These are phyloP conservation scores for Actinia equina DNA, from an alignment of 64 coral and sea anemone genomes.

Conservation along the genomic window DNA sequence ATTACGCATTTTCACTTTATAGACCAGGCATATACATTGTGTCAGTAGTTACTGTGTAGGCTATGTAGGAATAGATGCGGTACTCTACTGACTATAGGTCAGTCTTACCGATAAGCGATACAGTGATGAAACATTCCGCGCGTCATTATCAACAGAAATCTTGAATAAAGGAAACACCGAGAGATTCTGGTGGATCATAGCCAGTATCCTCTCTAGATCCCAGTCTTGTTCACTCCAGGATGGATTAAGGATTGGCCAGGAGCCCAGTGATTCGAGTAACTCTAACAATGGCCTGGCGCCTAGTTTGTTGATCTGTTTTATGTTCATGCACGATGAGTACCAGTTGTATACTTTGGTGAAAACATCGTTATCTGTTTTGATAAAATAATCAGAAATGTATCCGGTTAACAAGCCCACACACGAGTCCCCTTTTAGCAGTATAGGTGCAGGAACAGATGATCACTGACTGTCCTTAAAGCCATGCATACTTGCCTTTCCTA, in stretches of 20 bases:
- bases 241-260: slow-evolving; percentile 3
- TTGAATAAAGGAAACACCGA: neutral
- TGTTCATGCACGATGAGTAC: slow-evolving; percentile 10
- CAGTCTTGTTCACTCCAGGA: neutral
- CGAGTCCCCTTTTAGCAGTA: neutral
- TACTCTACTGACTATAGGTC: neutral
- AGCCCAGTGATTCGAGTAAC: neutral
- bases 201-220: slow-evolving; percentile 14
- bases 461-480: neutral
- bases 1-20: neutral
- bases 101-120: neutral
- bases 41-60: neutral
- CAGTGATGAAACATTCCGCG: neutral
- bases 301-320: slow-evolving; percentile 1
- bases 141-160: neutral
- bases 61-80: neutral
- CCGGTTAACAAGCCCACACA: neutral
- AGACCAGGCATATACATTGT: neutral
- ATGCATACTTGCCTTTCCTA: slow-evolving; percentile 1
- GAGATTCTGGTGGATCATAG: neutral
- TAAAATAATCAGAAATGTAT: neutral
- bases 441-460: neutral
- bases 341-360: slow-evolving; percentile 6
- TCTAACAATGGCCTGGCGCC: neutral
- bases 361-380: neutral